Evolutionary conservation across 2,113 vertebrate genomes (phyloP).

Genomic region (Lonchura striata): DNA sequence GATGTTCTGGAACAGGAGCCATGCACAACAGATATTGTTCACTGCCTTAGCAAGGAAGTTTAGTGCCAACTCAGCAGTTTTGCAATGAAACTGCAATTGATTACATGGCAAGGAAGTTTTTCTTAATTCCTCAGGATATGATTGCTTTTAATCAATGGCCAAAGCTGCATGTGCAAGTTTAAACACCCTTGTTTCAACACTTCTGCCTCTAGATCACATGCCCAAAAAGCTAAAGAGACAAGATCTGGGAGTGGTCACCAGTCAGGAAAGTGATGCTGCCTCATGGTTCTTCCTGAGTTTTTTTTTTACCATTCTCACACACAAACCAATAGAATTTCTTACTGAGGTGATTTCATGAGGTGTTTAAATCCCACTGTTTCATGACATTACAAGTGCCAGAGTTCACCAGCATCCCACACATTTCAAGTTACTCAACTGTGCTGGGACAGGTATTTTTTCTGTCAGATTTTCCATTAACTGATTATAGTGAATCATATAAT

Average conservation of each 20-base stretch:
- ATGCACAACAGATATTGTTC: neutral
- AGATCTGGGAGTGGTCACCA: neutral
- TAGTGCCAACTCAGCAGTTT: neutral
- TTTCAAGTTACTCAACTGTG: neutral
- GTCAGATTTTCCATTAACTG: neutral
- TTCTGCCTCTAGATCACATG: neutral
- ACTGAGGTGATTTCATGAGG: neutral
- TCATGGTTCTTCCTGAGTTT: neutral
- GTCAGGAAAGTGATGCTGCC: neutral
- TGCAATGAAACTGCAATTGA: neutral
- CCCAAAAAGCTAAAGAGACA: neutral
- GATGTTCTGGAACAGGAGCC: neutral
- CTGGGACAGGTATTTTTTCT: neutral
- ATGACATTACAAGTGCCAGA: neutral
- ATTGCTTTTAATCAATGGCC: neutral
- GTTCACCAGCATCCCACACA: neutral
- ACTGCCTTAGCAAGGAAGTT: neutral
- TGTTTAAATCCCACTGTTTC: neutral
- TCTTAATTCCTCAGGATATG: neutral
- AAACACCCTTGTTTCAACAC: neutral
- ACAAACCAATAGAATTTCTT: neutral
- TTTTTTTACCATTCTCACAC: neutral
- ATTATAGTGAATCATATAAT: neutral
- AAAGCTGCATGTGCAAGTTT: neutral
- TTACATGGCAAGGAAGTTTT: neutral